Evolutionary conservation across 2,888 invertebrate genomes (phyloP), one percentile per base, ranked within the genome.

Genomic region (Drosophila merina): DNA sequence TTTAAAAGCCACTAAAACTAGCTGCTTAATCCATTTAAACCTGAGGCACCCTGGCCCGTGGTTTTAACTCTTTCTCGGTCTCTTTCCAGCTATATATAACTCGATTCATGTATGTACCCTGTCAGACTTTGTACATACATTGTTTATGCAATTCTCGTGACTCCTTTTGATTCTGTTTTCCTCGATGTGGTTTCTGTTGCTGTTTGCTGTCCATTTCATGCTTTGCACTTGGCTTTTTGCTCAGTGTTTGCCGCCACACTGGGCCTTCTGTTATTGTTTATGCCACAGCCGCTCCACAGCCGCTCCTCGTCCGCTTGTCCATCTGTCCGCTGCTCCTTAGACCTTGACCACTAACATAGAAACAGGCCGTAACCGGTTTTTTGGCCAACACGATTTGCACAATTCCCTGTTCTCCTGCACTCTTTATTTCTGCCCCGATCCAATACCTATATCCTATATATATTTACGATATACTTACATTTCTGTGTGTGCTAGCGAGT

Each of bases 301-400:
- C 60, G 60, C 60, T 48, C 60, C 60, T 59, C 60, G n/a, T 25
- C 6, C 3, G 63, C n/a, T 56, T 50, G 69, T 67, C 64, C 67
- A 66, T 26, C 33, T 76, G 83, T 83, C 86, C 63, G 74, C 71
- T 89, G 89, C 87, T 89, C 90, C 89, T 91, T 91, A 90, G 91
- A 90, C 90, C 91, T 90, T 90, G 90, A 90, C 90, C 90, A 91
- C 90, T 90, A 90, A 90, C 91, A 90, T 81, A 81, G 86, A 81
- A 83, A 80, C 72, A 28, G 64, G 14, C 40, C 50, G 31, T 40
- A 72, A 71, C 71, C 72, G 71, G 71, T 71, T 64, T 12, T n/a
- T 28, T 30, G 30, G 54, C 42, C 40, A 66, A 55, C 56, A 44
- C 71, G 62, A 59, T 60, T 70, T 71, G 72, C 60, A 50, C 54